These are phyloP conservation scores for Mallotus villosus DNA, from an alignment of 2,797 vertebrate genomes.

Conservation along the genomic window DNA sequence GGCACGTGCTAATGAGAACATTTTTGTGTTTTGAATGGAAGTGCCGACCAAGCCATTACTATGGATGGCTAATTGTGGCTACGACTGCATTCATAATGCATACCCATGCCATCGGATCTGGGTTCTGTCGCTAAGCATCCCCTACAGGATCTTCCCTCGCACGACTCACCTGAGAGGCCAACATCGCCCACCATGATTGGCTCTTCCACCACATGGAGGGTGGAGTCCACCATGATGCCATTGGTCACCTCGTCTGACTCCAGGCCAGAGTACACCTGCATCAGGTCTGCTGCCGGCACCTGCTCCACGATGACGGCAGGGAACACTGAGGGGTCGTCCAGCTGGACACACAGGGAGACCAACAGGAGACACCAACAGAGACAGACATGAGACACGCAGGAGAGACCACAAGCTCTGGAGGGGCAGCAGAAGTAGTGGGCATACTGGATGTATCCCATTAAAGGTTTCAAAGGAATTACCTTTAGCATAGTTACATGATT, in stretches of 20 bases:
- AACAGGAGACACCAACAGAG: constrained; percentile 25
- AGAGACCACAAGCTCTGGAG: too few relatives aligned
- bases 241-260: constrained; percentile 83
- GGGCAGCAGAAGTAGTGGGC: neutral
- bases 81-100: neutral
- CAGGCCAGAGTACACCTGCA: constrained; percentile 87
- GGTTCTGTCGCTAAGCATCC: neutral
- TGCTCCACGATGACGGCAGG: constrained; percentile 89
- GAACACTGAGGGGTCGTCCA: constrained; percentile 89
- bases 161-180: constrained; percentile 75
- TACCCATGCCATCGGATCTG: neutral
- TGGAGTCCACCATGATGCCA: constrained; percentile 81
- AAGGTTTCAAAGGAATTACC: too few relatives aligned
- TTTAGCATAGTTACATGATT: too few relatives aligned
- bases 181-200: constrained; percentile 81
- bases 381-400: constrained; percentile 1
- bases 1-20: too few relatives aligned
- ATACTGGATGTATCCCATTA: neutral
- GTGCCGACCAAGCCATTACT: too few relatives aligned
- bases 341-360: constrained; percentile 61
- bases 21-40: too few relatives aligned
- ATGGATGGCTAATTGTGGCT: too few relatives aligned
- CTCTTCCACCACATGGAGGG: constrained; percentile 80
- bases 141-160: neutral
- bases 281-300: constrained; percentile 82